These are phyloP conservation scores for Rattus norvegicus DNA, from an alignment of 2,113 vertebrate species.

Conservation along the genomic window DNA sequence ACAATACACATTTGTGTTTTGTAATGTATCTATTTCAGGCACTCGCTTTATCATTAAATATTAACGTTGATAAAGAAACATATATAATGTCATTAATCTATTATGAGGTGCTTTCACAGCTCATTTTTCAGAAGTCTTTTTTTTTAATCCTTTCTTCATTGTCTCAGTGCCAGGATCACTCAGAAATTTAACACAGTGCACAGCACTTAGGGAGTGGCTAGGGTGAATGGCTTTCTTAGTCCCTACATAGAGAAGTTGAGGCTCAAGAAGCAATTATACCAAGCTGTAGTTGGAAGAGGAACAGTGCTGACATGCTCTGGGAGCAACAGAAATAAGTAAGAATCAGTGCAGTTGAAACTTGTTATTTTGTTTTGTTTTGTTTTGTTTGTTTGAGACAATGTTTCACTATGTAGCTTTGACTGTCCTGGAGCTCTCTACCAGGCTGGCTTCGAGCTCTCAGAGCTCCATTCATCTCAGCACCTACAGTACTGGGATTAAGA, in stretches of 20 bases:
- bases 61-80: slow-evolving; percentile 21
- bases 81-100: neutral
- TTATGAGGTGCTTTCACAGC: neutral
- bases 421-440: neutral
- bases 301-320: neutral
- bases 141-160: neutral
- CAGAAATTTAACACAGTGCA: neutral
- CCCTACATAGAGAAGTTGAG: too few species aligned
- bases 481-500: too few species aligned
- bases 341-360: accelerated
- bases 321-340: neutral
- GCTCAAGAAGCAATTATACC: neutral
- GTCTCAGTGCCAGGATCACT: neutral
- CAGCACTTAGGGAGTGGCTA: neutral
- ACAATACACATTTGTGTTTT: neutral
- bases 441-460: neutral
- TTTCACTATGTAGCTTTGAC: neutral
- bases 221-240: neutral
- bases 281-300: neutral
- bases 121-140: neutral
- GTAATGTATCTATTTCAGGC: neutral
- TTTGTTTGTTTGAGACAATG: neutral
- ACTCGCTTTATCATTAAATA: slow-evolving; percentile 49
- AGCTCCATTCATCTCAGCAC: too few species aligned
- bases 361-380: neutral